Conservation (phyloP, 2,113 vertebrate genomes). For the Pangasianodon gigas region DNA sequence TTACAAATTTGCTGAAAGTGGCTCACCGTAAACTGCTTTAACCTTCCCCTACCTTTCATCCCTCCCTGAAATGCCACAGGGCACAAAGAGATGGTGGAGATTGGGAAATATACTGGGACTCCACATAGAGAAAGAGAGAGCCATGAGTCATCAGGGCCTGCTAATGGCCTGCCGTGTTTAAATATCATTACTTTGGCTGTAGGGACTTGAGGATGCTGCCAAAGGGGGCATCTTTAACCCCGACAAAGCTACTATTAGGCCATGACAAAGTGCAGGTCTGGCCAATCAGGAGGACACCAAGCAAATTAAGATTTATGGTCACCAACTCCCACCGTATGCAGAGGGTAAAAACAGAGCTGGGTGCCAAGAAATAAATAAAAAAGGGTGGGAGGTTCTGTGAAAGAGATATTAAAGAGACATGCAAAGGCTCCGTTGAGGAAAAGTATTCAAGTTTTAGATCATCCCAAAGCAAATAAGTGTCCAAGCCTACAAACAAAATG, state of each 20-base stretch:
- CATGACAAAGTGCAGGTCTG: conserved; percentile 48
- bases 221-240: conserved; percentile 51
- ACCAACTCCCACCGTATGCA: conserved; percentile 42
- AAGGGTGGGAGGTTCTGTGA: conserved; percentile 9
- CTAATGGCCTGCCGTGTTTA: conserved; percentile 54
- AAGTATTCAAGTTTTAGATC: neutral
- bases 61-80: conserved; percentile 39
- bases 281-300: conserved; percentile 48
- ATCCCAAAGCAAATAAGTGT: neutral
- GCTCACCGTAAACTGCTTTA: conserved; percentile 47
- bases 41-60: conserved; percentile 51
- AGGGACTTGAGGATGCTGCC: conserved; percentile 46
- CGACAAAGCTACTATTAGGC: conserved; percentile 46
- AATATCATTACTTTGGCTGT: conserved; percentile 54
- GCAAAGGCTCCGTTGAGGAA: neutral
- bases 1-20: conserved; percentile 56
- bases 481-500: neutral
- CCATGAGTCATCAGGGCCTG: conserved; percentile 42
- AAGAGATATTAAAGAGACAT: conserved; percentile 38
- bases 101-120: conserved; percentile 14
- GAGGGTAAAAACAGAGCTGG: conserved; percentile 44
- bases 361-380: conserved; percentile 34
- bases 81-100: conserved; percentile 47
- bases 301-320: conserved; percentile 58
- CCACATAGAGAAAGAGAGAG: conserved; percentile 8